Conservation (phyloP, 1,140 invertebrate genomes). For the Harpegnathos saltator region DNA sequence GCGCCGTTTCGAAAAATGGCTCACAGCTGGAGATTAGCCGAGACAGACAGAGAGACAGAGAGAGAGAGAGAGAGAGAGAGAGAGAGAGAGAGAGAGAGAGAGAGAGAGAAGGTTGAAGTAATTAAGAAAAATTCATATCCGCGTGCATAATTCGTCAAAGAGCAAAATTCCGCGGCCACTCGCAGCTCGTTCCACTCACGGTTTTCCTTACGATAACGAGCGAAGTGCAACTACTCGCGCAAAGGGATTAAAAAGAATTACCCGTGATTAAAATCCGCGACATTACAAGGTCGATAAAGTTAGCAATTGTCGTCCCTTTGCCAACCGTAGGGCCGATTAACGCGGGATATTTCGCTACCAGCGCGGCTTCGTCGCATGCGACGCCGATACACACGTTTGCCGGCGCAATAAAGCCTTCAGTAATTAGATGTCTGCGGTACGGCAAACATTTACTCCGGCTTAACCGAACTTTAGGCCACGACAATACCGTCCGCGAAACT, state of each 20-base stretch:
- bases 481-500: constrained; percentile 2
- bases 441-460: constrained; percentile 10
- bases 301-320: background rate
- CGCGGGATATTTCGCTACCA: background rate
- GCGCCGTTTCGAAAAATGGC: background rate
- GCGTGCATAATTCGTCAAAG: too few species aligned
- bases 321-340: background rate
- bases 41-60: too few species aligned
- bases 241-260: too few species aligned
- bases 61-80: too few species aligned
- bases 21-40: background rate
- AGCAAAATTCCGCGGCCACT: too few species aligned
- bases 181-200: too few species aligned
- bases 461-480: background rate
- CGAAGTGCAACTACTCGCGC: too few species aligned
- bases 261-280: too few species aligned
- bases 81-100: too few species aligned
- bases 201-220: too few species aligned
- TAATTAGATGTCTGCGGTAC: constrained; percentile 8
- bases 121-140: background rate
- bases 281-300: background rate
- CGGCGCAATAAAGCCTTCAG: background rate
- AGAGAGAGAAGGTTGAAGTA: too few species aligned
- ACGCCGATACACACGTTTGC: background rate
- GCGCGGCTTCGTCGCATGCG: background rate